phyloP scores from a whole-genome alignment of 2,888 invertebrate genomes.

The Calameuta pallipes region DNA sequence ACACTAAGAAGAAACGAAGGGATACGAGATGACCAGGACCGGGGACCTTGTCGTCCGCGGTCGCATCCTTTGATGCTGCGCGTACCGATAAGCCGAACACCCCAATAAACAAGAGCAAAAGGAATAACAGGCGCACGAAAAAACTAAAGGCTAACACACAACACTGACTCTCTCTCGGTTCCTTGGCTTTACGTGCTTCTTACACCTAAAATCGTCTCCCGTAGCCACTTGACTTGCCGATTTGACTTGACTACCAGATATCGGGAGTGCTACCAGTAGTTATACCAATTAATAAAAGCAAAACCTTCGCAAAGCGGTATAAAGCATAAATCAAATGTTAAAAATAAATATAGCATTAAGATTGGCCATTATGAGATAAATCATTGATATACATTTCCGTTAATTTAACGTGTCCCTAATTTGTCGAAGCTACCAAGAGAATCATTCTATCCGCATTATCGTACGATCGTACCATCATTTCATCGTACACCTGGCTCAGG shows the following conservation, averaged over 20 bases:
- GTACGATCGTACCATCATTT: slow-evolving; percentile 43
- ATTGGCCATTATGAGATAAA: slow-evolving; percentile 3
- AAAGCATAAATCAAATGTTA: slow-evolving; percentile 13
- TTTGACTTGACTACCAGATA: not conserved
- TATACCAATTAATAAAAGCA: slow-evolving; percentile 3
- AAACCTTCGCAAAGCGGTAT: not conserved
- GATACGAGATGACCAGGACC: not conserved
- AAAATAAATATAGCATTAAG: slow-evolving; percentile 27
- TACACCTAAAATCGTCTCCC: not conserved
- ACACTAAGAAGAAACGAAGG: slow-evolving; percentile 11
- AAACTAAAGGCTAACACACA: slow-evolving; percentile 20
- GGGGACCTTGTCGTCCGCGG: slow-evolving; percentile 12
- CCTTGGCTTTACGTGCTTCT: slow-evolving; percentile 9
- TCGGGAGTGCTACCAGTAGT: not conserved
- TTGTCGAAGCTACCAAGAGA: not conserved
- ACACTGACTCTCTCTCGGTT: slow-evolving; percentile 12
- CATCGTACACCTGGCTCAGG: slow-evolving; percentile 53
- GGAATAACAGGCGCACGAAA: slow-evolving; percentile 21
- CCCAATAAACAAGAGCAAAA: slow-evolving; percentile 35
- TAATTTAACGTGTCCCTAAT: not conserved
- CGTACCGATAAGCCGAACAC: slow-evolving; percentile 32
- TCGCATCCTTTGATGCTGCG: slow-evolving; percentile 38
- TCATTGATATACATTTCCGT: not conserved
- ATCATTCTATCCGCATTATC: slow-evolving; percentile 35
- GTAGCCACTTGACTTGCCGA: not conserved